phyloP scores from a whole-genome alignment of 2,797 vertebrate genomes.

The Gambelia wislizenii region DNA sequence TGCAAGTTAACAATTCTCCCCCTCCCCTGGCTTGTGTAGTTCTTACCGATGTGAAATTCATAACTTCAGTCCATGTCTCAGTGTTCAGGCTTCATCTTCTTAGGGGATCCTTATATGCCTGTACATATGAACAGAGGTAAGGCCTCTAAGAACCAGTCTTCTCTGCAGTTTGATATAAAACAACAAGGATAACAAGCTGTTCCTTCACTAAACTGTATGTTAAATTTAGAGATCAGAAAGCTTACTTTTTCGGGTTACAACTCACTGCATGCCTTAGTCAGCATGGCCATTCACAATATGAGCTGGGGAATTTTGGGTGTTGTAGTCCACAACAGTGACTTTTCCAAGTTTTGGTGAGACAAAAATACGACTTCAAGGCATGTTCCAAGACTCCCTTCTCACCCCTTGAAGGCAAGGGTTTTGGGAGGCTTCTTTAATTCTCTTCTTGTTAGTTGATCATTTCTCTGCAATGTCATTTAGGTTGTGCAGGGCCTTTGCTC shows the following conservation, averaged over 20 bases:
- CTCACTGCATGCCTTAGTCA: not conserved
- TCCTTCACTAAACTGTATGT: not conserved
- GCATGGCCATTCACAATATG: too few species aligned
- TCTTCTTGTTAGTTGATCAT: not conserved
- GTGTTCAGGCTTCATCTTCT: not conserved
- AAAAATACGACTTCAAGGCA: not conserved
- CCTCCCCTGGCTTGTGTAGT: not conserved
- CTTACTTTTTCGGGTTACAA: too few species aligned
- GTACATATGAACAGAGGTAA: not conserved
- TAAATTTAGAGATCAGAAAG: not conserved
- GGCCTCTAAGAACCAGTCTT: not conserved
- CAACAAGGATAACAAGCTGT: not conserved
- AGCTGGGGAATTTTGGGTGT: too few species aligned
- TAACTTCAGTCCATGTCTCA: not conserved
- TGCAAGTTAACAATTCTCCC: not conserved
- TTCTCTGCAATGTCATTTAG: not conserved
- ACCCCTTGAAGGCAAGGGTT: not conserved
- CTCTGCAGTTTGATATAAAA: not conserved
- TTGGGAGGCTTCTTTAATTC: not conserved
- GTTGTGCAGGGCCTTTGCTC: not conserved
- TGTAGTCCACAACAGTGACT: too few species aligned
- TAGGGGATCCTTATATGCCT: not conserved
- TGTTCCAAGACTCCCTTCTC: not conserved
- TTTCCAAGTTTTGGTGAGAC: too few species aligned
- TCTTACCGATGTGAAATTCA: not conserved